Evolutionary conservation across 2,888 invertebrate genomes (phyloP).

Genomic region (Ypsolopha scabrella): DNA sequence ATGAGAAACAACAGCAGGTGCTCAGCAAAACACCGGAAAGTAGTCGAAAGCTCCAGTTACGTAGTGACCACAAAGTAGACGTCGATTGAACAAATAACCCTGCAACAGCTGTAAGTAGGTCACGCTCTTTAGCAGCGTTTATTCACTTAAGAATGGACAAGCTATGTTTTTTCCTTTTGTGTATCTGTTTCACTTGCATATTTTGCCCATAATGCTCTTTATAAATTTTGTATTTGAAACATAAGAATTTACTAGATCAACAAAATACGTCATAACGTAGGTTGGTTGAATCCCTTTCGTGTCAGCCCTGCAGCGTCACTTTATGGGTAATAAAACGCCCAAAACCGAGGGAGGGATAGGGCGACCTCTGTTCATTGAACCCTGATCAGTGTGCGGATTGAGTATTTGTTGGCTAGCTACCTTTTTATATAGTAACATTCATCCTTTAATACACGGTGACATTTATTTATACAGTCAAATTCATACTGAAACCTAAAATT

Average conservation of each 20-base stretch:
- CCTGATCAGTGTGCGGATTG: constrained; percentile 6
- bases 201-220: not conserved
- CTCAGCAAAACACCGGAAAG: constrained; percentile 36
- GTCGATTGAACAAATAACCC: constrained; percentile 14
- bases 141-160: constrained; percentile 52
- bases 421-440: not conserved
- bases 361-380: constrained; percentile 14
- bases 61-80: constrained; percentile 33
- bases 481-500: too few species aligned
- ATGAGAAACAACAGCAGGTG: constrained; percentile 24
- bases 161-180: constrained; percentile 24
- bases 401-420: not conserved
- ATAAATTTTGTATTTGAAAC: not conserved
- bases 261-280: not conserved
- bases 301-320: constrained; percentile 11
- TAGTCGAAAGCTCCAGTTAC: constrained; percentile 37
- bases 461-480: too few species aligned
- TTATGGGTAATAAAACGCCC: constrained; percentile 15
- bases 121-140: constrained; percentile 47
- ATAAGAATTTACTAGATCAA: not conserved
- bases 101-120: constrained; percentile 36
- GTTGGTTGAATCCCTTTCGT: constrained; percentile 8
- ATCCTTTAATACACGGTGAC: too few species aligned
- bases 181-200: constrained; percentile 1
- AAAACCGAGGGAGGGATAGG: constrained; percentile 13